Percentiles rank a stretch among this genome's conserved stretches.
Evolutionary conservation across 2,113 vertebrate genomes (phyloP).

Genomic region (Podiceps cristatus): DNA sequence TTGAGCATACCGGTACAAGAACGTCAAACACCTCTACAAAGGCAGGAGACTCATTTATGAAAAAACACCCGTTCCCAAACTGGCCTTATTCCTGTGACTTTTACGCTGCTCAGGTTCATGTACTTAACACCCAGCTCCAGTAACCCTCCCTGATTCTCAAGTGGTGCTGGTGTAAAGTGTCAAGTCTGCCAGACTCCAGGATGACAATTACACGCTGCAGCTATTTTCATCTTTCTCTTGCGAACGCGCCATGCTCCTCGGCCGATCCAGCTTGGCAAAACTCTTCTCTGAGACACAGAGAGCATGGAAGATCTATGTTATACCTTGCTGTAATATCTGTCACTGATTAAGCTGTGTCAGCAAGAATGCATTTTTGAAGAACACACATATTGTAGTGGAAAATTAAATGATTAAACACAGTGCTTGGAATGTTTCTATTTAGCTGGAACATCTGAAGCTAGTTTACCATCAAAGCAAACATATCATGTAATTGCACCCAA

Average conservation of each 20-base stretch:
- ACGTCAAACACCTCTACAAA: background rate
- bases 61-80: background rate
- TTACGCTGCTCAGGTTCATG: background rate
- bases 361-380: background rate
- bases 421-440: background rate
- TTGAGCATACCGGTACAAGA: background rate
- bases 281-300: background rate
- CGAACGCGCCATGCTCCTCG: rapidly evolving
- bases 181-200: background rate
- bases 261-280: background rate
- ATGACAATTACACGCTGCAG: background rate
- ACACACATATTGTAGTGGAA: background rate
- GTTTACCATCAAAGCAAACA: background rate
- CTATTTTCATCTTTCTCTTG: conserved; percentile 46
- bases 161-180: background rate
- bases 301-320: rapidly evolving
- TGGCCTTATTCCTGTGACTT: background rate
- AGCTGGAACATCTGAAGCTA: conserved; percentile 7
- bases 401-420: background rate
- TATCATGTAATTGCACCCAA: background rate
- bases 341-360: background rate
- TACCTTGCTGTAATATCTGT: background rate
- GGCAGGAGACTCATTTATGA: background rate
- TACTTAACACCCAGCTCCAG: conserved; percentile 4
- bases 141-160: background rate